Evolutionary conservation across 2,797 vertebrate species (phyloP).

Genomic region (Neosilurus mollespiculum): DNA sequence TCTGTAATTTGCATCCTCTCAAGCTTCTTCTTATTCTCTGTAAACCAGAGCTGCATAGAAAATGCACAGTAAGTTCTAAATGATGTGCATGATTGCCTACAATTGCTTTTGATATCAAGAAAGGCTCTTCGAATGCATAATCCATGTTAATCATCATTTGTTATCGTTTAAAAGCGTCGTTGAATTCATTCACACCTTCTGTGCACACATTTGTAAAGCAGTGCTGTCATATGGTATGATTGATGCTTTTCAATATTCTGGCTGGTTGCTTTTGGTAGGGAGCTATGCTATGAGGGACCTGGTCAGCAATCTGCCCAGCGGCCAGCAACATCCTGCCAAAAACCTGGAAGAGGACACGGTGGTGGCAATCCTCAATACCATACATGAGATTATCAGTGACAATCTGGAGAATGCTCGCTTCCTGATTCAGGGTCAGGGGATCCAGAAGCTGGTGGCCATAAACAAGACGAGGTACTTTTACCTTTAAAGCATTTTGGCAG

Average conservation of each 20-base stretch:
- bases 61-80: not conserved
- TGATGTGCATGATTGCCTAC: not conserved
- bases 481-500: too few species aligned
- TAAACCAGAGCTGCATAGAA: not conserved
- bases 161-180: not conserved
- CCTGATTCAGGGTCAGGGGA: conserved; percentile 91
- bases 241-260: not conserved
- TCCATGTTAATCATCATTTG: not conserved
- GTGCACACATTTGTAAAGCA: not conserved
- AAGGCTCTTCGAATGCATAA: too few species aligned
- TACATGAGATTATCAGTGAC: conserved; percentile 95
- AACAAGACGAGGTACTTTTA: conserved; percentile 83
- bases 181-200: not conserved
- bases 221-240: not conserved
- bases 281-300: conserved; percentile 94
- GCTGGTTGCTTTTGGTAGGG: conserved; percentile 67
- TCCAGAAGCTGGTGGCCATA: conserved; percentile 91
- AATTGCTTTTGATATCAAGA: not conserved
- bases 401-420: conserved; percentile 90
- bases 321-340: conserved; percentile 88
- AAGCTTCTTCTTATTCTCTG: not conserved
- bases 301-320: conserved; percentile 88
- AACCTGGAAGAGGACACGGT: conserved; percentile 95
- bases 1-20: not conserved
- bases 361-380: conserved; percentile 92